A percentile compares a stretch with the other conserved stretches of the same genome.
Conservation (phyloP, 2,888 invertebrate species). For the Chrysomela aeneicollis region DNA sequence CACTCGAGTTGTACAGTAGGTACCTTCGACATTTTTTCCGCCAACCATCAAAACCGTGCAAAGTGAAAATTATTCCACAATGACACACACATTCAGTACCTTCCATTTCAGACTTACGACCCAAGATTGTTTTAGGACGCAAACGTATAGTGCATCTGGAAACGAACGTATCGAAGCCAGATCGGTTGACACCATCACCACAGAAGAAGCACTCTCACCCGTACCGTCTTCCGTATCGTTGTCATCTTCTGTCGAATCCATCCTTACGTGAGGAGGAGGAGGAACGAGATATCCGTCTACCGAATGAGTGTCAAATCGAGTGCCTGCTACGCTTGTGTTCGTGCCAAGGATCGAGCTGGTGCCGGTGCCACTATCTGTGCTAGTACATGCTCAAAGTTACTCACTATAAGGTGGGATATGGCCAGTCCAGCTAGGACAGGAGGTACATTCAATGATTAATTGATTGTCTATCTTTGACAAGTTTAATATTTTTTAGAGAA, state of each 20-base stretch:
- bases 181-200: background rate
- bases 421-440: slow-evolving; percentile 9
- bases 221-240: slow-evolving; percentile 49
- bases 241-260: slow-evolving; percentile 58
- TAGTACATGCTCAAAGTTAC: slow-evolving; percentile 51
- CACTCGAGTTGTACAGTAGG: too few relatives aligned
- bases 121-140: too few relatives aligned
- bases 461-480: background rate
- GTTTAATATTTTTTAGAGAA: too few relatives aligned
- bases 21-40: too few relatives aligned
- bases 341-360: slow-evolving; percentile 56
- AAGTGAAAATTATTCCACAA: too few relatives aligned
- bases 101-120: too few relatives aligned
- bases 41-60: too few relatives aligned
- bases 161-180: too few relatives aligned
- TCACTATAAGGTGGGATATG: slow-evolving; percentile 35
- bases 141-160: too few relatives aligned
- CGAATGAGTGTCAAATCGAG: slow-evolving; percentile 53
- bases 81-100: too few relatives aligned
- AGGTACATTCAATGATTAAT: background rate
- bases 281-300: slow-evolving; percentile 63
- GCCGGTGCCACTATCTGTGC: slow-evolving; percentile 53
- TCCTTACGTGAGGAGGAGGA: slow-evolving; percentile 56
- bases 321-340: slow-evolving; percentile 56
- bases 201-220: slow-evolving; percentile 57